Base-by-base conservation (phyloP, 1,140 invertebrate species). In the Nasonia vitripennis region DNA sequence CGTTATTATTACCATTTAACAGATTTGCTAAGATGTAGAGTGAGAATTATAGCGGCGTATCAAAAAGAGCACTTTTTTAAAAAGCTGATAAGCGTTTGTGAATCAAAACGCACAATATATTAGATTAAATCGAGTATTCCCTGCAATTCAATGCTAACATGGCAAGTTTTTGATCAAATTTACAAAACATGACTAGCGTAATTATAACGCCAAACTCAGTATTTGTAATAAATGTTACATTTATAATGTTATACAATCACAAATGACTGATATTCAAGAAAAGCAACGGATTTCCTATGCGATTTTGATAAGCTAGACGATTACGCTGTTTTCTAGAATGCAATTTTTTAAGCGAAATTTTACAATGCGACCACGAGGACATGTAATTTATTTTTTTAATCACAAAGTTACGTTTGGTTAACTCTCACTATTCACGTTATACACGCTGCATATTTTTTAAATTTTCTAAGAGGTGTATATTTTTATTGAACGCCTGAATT, bases 111-210 rank as follows among this genome's bases (percentile, higher is more conserved):
- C 71, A 3, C 82, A 73, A 23, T 83, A 51, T 67, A 87, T 71
- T 71, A 71, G 27, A 71, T 31, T 87, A 14, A 84, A 67, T 1
- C 88, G 51, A 79, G 70, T 81, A 81, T 87, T 17, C 89, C 11
- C 86, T 89, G 20, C 79, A 78, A n/a, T 89, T 89, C 89, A 55
- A 23, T 37, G 62, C 23, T 7, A 79, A 37, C 20, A 78, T 4
- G 23, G 27, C 12, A 23, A 14, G n/a, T 79, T 87, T 73, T 71
- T 10, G 62, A 83, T 77, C 17, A 75, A 75, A 14, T 45, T 41
- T 83, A 78, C 41, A 11, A 79, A 80, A 41, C 62, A 41, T 80
- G 20, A 82, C 51, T 83, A 83, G 55, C 55, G 4, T 77, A 78
- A 83, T 83, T 74, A 48, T 75, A 11, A 71, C 5, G 67, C 73